Percentiles rank a stretch among this genome's conserved stretches.
Conservation (phyloP, 2,797 vertebrate genomes). For the Dermochelys coriacea region DNA sequence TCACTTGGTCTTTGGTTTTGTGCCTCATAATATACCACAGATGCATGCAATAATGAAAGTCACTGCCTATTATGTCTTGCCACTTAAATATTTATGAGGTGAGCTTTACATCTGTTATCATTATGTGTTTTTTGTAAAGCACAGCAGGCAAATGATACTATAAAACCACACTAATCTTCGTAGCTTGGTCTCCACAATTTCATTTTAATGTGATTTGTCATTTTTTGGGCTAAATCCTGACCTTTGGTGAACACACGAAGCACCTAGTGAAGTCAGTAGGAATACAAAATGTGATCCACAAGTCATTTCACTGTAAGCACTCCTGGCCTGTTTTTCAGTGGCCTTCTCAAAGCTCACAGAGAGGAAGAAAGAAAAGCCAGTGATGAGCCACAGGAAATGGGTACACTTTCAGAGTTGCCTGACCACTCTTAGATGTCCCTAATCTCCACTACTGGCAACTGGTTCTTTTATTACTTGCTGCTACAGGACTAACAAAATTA, state of each 20-base stretch:
- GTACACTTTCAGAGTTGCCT: not conserved
- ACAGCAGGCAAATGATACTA: not conserved
- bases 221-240: conserved; percentile 9
- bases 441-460: not conserved
- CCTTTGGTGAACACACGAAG: conserved; percentile 2
- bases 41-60: conserved; percentile 19
- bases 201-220: conserved; percentile 3
- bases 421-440: not conserved
- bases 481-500: not conserved
- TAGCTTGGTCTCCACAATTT: not conserved
- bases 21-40: not conserved
- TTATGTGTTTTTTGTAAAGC: conserved; percentile 21
- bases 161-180: conserved; percentile 47
- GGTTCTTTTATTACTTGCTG: not conserved
- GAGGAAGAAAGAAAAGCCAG: not conserved
- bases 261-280: not conserved
- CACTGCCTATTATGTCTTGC: conserved; percentile 40
- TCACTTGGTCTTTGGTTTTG: conserved; percentile 17
- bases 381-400: not conserved
- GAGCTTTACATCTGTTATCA: conserved; percentile 49
- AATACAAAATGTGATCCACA: not conserved
- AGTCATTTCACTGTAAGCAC: not conserved
- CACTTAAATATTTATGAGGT: conserved; percentile 73
- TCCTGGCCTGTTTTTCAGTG: not conserved
- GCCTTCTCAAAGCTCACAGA: not conserved